Base-by-base conservation (phyloP, 2,113 vertebrate species). In the Sitta europaea region DNA sequence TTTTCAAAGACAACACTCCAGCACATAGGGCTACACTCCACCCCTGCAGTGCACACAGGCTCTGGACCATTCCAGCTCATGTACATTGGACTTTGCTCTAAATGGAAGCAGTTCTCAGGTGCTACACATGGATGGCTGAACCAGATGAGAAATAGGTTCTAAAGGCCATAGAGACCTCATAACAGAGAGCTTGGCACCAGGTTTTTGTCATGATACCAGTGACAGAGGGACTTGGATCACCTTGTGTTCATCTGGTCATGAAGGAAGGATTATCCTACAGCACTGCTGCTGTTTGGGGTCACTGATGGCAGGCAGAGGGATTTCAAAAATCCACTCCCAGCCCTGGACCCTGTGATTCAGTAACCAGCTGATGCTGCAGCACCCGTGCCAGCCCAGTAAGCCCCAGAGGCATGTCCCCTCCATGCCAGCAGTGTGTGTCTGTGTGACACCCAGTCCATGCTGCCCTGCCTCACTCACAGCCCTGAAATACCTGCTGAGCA, bases 401-500 rank as follows among this genome's bases (percentile, higher is more conserved):
- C 83, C 75, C 66, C 48, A 21, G 53, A 68, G 82, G 86, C 66
- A 95, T 2, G 33, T 75, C 35, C 38, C 5, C 33, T 29, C 10
- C 1, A 5, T 79, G 94, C 80, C 92, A 95, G 71, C n/a, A 57
- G 57, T 16, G 40, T 1, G 23, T 55, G 62, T 54, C 84, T 89
- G 62, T 4, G 5, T 43, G 68, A 88, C 57, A 63, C 47, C 57
- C 20, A 2, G n/a, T 7, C 48, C 6, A 0, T 0, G 0, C 82
- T 80, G 76, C 48, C 23, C 76, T 82, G 70, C 62, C 62, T 58
- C 33, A 4, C 38, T 55, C 80, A 80, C 67, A 68, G 73, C 73
- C 90, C 90, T 53, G 84, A 91, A 91, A 95, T 91, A 93, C 90
- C 63, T 77, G 68, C 81, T 91, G 73, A 95, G 81, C 73, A 87